Conservation (phyloP, 1,140 invertebrate genomes). For the Episyrphus balteatus region DNA sequence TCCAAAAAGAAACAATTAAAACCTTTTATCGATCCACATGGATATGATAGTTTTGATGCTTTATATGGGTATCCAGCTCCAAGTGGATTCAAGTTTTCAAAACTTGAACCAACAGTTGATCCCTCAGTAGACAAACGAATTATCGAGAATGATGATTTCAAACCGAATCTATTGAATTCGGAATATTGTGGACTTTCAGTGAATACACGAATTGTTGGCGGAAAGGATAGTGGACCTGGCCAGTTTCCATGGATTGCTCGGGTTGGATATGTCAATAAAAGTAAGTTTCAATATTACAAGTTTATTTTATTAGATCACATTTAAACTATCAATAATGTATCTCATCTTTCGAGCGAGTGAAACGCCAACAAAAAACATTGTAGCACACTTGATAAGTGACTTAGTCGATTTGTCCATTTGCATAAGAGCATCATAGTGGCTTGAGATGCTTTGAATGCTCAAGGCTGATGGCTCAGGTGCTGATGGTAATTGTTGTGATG, state of each 20-base stretch:
- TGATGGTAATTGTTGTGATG: no score
- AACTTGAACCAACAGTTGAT: no score
- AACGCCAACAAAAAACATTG: neutral
- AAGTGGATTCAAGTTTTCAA: no score
- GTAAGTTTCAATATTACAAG: conserved; percentile 11
- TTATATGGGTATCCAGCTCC: no score
- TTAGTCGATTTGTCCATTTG: conserved; percentile 6
- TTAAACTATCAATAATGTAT: neutral
- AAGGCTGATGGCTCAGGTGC: no score
- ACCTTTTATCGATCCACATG: neutral
- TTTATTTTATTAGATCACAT: neutral
- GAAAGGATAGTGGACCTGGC: conserved; percentile 44
- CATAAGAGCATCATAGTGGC: no score
- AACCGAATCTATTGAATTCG: conserved; percentile 3
- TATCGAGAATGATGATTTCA: no score
- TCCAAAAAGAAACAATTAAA: no score
- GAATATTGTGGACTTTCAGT: conserved; percentile 44
- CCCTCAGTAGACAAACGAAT: no score
- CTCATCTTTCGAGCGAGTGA: neutral
- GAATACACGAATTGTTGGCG: conserved; percentile 51
- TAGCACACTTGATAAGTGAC: neutral
- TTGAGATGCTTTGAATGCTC: no score
- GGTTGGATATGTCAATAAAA: conserved; percentile 45
- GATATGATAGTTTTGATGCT: no score
- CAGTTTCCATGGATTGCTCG: conserved; percentile 58